Percentiles rank a stretch among this genome's conserved stretches.
Conservation (phyloP, 2,888 invertebrate genomes). For the Argynnis bischoffii region DNA sequence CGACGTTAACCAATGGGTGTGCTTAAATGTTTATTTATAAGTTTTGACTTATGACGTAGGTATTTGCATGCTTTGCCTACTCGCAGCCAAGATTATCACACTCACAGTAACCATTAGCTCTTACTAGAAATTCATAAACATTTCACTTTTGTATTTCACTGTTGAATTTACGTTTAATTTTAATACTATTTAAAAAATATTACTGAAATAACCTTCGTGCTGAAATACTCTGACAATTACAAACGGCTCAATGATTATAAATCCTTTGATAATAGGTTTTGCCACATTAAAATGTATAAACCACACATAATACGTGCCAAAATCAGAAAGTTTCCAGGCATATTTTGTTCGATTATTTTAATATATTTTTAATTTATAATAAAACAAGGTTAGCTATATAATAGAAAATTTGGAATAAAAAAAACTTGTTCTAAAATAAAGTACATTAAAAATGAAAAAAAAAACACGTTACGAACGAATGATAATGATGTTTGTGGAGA, state of each 20-base stretch:
- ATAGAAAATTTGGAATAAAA: too few species aligned
- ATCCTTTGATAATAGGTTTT: conserved; percentile 29
- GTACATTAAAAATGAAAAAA: too few species aligned
- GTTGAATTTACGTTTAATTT: conserved; percentile 11
- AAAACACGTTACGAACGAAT: too few species aligned
- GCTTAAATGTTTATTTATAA: too few species aligned
- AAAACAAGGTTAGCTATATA: too few species aligned
- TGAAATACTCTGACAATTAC: conserved; percentile 28
- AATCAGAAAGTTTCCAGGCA: conserved; percentile 16
- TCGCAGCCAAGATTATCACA: too few species aligned
- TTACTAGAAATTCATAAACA: too few species aligned
- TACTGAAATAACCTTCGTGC: conserved; percentile 16
- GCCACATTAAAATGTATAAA: conserved; percentile 22
- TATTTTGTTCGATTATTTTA: conserved; percentile 21
- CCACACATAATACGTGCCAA: conserved; percentile 25
- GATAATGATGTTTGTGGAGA: too few species aligned
- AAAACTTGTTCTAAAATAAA: too few species aligned
- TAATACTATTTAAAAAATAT: neutral
- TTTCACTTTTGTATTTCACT: conserved; percentile 1
- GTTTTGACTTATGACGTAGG: neutral
- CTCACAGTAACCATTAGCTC: too few species aligned
- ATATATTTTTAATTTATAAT: neutral
- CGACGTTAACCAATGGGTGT: too few species aligned
- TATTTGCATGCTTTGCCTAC: neutral
- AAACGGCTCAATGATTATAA: conserved; percentile 26